Evolutionary conservation across 1,140 invertebrate genomes (phyloP).

Genomic region (Orchestia grillus): DNA sequence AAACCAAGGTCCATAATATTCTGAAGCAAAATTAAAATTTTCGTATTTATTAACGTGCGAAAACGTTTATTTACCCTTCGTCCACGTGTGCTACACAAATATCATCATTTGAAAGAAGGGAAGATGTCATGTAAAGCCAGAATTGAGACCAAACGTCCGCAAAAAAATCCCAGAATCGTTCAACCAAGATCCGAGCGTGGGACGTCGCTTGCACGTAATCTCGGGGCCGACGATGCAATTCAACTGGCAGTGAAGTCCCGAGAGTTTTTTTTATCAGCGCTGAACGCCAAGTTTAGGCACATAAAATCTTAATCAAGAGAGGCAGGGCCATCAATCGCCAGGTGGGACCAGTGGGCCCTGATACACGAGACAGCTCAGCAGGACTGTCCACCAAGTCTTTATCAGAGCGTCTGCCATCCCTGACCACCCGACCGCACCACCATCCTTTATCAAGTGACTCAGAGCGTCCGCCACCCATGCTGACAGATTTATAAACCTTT

Average conservation of each 20-base stretch:
- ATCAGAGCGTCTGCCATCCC: background rate
- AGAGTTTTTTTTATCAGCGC: slow-evolving; percentile 31
- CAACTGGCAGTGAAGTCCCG: slow-evolving; percentile 24
- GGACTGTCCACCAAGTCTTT: slow-evolving; percentile 23
- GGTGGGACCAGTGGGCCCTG: background rate
- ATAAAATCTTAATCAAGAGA: slow-evolving; percentile 44
- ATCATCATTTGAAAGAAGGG: background rate
- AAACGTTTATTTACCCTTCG: background rate
- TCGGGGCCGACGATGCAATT: slow-evolving; percentile 34
- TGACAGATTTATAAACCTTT: slow-evolving; percentile 8
- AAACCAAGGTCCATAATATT: background rate
- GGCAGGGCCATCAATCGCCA: background rate
- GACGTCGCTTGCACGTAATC: background rate
- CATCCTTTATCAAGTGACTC: slow-evolving; percentile 6
- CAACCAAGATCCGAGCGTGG: background rate
- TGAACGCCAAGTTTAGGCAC: slow-evolving; percentile 42
- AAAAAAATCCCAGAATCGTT: background rate
- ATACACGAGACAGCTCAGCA: slow-evolving; percentile 29
- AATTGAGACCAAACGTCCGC: background rate
- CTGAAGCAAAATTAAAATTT: background rate
- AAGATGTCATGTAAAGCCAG: background rate
- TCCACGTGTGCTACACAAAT: too few relatives aligned
- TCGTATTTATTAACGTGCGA: background rate
- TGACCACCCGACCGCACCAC: background rate
- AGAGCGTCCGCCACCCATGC: background rate